A percentile compares a stretch with the other conserved stretches of the same genome.
phyloP scores from a whole-genome alignment of 1,140 invertebrate species.

The Leguminivora glycinivorella region DNA sequence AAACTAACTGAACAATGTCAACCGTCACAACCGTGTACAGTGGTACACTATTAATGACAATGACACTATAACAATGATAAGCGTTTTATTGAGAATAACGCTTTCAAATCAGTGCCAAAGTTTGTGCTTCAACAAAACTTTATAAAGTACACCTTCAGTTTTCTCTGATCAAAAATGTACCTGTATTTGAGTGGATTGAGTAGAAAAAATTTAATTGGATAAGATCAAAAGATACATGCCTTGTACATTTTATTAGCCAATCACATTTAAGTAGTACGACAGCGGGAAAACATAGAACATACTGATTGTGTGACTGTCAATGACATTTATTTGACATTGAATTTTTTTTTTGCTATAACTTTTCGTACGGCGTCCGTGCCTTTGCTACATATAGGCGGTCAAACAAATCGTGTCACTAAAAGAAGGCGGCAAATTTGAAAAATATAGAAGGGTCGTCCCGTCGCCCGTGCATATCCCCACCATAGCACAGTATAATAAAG shows the following conservation, averaged over 20 bases:
- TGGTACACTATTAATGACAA: conserved; percentile 1
- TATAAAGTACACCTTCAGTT: background rate
- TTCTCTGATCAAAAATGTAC: background rate
- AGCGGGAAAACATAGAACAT: background rate
- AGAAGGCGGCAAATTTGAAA: too few relatives aligned
- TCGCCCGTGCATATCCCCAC: too few relatives aligned
- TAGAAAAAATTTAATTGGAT: background rate
- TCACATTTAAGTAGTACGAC: background rate
- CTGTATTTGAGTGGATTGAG: background rate
- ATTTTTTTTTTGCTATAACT: conserved; percentile 26
- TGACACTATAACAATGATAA: conserved; percentile 5
- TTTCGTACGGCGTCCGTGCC: background rate
- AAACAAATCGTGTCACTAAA: too few relatives aligned
- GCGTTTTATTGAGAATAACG: background rate
- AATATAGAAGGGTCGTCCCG: too few relatives aligned
- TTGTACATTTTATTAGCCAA: background rate
- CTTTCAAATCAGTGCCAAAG: conserved; percentile 14
- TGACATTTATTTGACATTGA: conserved; percentile 52
- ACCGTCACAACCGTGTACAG: background rate
- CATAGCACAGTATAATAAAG: too few relatives aligned
- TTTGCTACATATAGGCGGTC: too few relatives aligned
- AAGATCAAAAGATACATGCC: background rate
- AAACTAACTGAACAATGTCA: conserved; percentile 10
- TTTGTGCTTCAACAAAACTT: conserved; percentile 12
- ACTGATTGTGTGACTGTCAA: conserved; percentile 19